Evolutionary conservation across 1,140 invertebrate genomes (phyloP).

Genomic region (Heliconius nattereri): DNA sequence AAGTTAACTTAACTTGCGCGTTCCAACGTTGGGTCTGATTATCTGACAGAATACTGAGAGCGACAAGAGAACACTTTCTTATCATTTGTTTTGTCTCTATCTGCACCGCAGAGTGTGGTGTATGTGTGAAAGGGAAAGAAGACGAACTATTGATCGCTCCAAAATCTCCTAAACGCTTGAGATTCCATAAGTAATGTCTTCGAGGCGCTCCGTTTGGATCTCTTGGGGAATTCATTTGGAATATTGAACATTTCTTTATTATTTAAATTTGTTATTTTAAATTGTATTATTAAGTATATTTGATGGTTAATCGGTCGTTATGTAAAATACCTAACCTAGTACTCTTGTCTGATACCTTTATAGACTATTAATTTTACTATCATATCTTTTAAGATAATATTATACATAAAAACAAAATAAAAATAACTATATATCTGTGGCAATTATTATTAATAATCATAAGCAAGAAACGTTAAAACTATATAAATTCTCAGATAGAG

Average conservation of each 20-base stretch:
- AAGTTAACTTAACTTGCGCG: neutral
- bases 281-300: neutral
- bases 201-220: neutral
- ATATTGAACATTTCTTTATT: neutral
- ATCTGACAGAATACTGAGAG: neutral
- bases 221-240: neutral
- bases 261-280: no score
- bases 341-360: neutral
- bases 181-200: constrained; percentile 10
- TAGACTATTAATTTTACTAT: neutral
- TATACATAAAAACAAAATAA: neutral
- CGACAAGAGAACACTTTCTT: constrained; percentile 1
- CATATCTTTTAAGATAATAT: no score
- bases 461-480: neutral
- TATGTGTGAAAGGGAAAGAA: neutral
- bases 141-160: constrained; percentile 2
- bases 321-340: neutral
- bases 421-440: neutral
- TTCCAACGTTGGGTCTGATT: neutral
- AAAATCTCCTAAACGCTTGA: constrained; percentile 6
- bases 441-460: neutral
- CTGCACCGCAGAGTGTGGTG: neutral
- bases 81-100: constrained; percentile 5
- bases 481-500: neutral
- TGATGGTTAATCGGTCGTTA: neutral